Percentiles rank a stretch among this genome's conserved stretches.
Evolutionary conservation across 2,113 vertebrate species (phyloP).

Genomic region (Puma concolor): DNA sequence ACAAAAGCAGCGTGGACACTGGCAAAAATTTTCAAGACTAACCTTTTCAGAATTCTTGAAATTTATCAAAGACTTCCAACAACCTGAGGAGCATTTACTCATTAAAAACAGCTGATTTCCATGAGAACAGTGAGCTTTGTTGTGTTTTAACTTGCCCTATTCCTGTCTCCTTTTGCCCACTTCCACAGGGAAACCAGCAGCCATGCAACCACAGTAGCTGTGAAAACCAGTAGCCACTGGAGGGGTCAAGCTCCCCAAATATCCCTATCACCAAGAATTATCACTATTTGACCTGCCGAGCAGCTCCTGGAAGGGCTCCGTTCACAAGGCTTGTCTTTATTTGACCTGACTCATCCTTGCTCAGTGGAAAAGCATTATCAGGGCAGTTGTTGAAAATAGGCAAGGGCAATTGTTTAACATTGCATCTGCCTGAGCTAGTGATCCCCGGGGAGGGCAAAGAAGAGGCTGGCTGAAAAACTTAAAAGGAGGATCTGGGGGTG

Average conservation of each 20-base stretch:
- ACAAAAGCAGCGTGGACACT: constrained; percentile 41
- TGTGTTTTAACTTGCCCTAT: constrained; percentile 42
- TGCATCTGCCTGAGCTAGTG: background rate
- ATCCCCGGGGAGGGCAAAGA: background rate
- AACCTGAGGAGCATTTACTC: constrained; percentile 10
- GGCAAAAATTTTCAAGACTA: constrained; percentile 42
- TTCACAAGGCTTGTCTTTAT: constrained; percentile 44
- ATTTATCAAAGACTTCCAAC: constrained; percentile 3
- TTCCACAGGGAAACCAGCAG: constrained; percentile 24
- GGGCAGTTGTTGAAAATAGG: constrained; percentile 32
- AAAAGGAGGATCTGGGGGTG: background rate
- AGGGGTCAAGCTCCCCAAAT: background rate
- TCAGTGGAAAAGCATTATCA: background rate
- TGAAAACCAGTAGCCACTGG: background rate
- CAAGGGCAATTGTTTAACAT: constrained; percentile 40
- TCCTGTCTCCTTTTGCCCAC: background rate
- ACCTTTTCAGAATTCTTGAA: constrained; percentile 57
- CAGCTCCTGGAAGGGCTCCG: background rate
- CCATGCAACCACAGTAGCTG: background rate
- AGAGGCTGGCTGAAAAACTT: background rate
- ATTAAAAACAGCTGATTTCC: background rate
- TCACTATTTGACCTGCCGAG: constrained; percentile 1
- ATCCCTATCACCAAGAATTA: background rate
- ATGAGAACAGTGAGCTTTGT: constrained; percentile 30
- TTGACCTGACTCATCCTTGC: constrained; percentile 27